Conservation (phyloP, 2,113 vertebrate genomes). For the Archilochus colubris region DNA sequence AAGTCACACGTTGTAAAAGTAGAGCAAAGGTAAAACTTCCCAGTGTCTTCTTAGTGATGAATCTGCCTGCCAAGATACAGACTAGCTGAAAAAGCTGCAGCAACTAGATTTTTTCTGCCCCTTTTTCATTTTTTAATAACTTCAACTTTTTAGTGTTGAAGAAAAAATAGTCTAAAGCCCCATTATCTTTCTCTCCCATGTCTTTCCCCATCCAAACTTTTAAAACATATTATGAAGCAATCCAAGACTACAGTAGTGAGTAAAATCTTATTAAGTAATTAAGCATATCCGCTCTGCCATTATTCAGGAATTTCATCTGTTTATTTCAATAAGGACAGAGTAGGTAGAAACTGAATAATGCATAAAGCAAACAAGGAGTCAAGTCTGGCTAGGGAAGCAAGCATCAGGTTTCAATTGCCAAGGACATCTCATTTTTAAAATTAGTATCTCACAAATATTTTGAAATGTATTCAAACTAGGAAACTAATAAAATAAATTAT, state of each 20-base stretch:
- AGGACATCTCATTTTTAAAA: conserved; percentile 34
- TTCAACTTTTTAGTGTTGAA: not conserved
- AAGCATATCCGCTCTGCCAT: not conserved
- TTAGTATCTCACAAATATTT: conserved; percentile 27
- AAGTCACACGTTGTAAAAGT: not conserved
- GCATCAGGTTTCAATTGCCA: conserved; percentile 13
- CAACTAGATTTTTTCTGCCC: not conserved
- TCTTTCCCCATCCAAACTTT: not conserved
- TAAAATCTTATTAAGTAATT: conserved; percentile 15
- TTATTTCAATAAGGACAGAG: not conserved
- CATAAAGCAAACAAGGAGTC: conserved; percentile 8
- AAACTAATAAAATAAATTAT: not conserved
- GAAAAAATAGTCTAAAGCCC: not conserved
- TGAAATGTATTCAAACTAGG: conserved; percentile 9
- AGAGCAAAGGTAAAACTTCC: conserved; percentile 7
- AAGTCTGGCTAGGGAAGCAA: not conserved
- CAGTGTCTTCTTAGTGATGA: not conserved
- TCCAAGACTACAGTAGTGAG: not conserved
- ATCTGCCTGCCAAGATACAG: not conserved
- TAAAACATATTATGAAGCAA: not conserved
- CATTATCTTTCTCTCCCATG: not conserved
- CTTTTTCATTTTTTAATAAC: not conserved
- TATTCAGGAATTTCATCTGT: conserved; percentile 12
- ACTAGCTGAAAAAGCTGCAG: conserved; percentile 21
- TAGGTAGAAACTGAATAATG: conserved; percentile 19